A percentile compares a stretch with the other conserved stretches of the same genome.
phyloP scores from a whole-genome alignment of 1,140 invertebrate species.

The Aricia agestis region DNA sequence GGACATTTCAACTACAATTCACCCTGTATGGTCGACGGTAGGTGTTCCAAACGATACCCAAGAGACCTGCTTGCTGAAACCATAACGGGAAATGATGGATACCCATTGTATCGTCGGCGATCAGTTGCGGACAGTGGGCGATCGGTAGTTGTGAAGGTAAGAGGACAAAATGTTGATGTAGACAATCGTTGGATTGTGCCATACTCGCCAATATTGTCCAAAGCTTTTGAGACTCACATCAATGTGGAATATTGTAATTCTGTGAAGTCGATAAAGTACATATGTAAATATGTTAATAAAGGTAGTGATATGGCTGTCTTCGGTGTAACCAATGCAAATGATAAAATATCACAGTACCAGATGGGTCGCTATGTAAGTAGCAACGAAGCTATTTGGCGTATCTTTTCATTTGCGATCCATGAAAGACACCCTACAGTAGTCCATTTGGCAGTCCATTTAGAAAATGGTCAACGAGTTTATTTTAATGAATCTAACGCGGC shows the following conservation, averaged over 20 bases:
- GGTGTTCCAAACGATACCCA: too few relatives aligned
- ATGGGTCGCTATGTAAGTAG: slow-evolving; percentile 38
- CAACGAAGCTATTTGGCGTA: slow-evolving; percentile 67
- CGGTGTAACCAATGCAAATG: too few relatives aligned
- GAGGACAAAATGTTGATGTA: slow-evolving; percentile 36
- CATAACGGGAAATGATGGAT: too few relatives aligned
- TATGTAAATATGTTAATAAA: too few relatives aligned
- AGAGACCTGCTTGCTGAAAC: too few relatives aligned
- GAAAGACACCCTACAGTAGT: slow-evolving; percentile 58
- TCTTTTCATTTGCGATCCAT: slow-evolving; percentile 62
- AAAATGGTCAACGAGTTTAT: slow-evolving; percentile 59
- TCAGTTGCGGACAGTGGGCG: too few relatives aligned
- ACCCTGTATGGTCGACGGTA: too few relatives aligned
- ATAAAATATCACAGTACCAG: slow-evolving; percentile 32
- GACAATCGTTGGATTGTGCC: slow-evolving; percentile 62
- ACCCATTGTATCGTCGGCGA: too few relatives aligned
- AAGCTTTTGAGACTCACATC: slow-evolving; percentile 70
- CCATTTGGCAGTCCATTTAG: slow-evolving; percentile 55
- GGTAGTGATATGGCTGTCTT: too few relatives aligned
- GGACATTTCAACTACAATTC: too few relatives aligned
- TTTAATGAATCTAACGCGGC: slow-evolving; percentile 44
- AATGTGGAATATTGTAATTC: slow-evolving; percentile 72
- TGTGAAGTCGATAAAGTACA: slow-evolving; percentile 58
- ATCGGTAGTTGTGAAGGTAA: slow-evolving; percentile 32
- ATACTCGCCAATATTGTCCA: slow-evolving; percentile 30